Conservation (phyloP, 2,888 invertebrate species). For the Athrips mouffetella region DNA sequence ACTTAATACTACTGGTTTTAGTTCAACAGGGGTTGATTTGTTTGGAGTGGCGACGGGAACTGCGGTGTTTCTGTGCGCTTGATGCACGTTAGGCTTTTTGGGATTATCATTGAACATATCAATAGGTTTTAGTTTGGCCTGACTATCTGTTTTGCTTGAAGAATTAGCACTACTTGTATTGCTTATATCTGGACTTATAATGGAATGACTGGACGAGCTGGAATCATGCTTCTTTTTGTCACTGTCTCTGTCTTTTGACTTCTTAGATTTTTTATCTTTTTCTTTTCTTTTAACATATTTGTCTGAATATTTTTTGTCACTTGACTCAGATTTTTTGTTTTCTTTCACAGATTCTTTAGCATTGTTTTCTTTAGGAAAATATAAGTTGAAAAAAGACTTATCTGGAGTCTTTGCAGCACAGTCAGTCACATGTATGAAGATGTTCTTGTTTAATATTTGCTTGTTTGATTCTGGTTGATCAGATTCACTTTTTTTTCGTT, state of each 20-base stretch:
- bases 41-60: conserved; percentile 26
- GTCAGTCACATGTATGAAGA: conserved; percentile 36
- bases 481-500: conserved; percentile 62
- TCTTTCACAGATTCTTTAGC: conserved; percentile 40
- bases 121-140: conserved; percentile 56
- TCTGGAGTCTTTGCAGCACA: conserved; percentile 40
- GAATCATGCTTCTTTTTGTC: conserved; percentile 45
- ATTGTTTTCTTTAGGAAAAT: conserved; percentile 37
- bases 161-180: conserved; percentile 33
- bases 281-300: conserved; percentile 69
- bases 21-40: conserved; percentile 37
- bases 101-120: conserved; percentile 62
- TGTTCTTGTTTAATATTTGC: conserved; percentile 39
- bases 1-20: conserved; percentile 31
- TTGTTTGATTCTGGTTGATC: conserved; percentile 33
- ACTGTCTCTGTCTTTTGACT: conserved; percentile 36
- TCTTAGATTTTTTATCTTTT: conserved; percentile 30
- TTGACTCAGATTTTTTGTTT: conserved; percentile 34
- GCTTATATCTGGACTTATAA: conserved; percentile 44
- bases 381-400: conserved; percentile 45
- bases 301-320: conserved; percentile 52
- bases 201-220: conserved; percentile 49
- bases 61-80: conserved; percentile 57
- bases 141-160: conserved; percentile 45
- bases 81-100: conserved; percentile 46